Percentiles rank a stretch among this genome's conserved stretches.
phyloP scores from a whole-genome alignment of 2,888 invertebrate genomes.

The Tachina lurida region DNA sequence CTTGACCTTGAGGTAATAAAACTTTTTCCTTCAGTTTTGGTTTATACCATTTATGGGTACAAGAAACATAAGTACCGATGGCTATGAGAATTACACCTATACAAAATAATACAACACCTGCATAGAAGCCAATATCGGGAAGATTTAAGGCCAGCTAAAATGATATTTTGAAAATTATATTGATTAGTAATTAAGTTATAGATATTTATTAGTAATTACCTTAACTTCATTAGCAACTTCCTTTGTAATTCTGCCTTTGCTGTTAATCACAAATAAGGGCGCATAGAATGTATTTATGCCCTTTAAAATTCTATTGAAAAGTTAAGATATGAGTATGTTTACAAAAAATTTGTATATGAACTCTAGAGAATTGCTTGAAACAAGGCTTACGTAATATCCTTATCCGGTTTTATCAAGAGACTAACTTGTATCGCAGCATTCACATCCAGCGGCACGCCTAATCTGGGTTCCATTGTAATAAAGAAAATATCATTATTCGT shows the following conservation, averaged over 20 bases:
- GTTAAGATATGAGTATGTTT: not conserved
- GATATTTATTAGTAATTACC: conserved; percentile 61
- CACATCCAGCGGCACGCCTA: conserved; percentile 90
- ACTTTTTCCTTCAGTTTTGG: conserved; percentile 13
- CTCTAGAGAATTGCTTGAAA: not conserved
- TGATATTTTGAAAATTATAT: not conserved
- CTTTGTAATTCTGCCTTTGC: conserved; percentile 73
- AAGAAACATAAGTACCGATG: conserved; percentile 74
- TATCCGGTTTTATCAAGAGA: conserved; percentile 84
- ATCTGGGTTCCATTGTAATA: conserved; percentile 88
- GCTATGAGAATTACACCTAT: conserved; percentile 75
- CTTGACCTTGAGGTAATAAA: conserved; percentile 10
- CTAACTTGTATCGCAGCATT: conserved; percentile 90
- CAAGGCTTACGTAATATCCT: conserved; percentile 84
- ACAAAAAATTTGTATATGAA: not conserved
- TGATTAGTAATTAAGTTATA: not conserved
- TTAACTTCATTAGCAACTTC: conserved; percentile 76
- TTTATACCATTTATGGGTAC: conserved; percentile 72
- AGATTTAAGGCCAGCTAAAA: conserved; percentile 76
- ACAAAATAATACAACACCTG: conserved; percentile 76
- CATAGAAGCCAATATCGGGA: conserved; percentile 76
- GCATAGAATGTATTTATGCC: conserved; percentile 77
- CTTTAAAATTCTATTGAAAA: conserved; percentile 74
- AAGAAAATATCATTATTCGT: conserved; percentile 86
- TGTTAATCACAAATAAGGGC: conserved; percentile 77